Base-by-base conservation (phyloP, 1,140 invertebrate species). In the Drosophila parvula region DNA sequence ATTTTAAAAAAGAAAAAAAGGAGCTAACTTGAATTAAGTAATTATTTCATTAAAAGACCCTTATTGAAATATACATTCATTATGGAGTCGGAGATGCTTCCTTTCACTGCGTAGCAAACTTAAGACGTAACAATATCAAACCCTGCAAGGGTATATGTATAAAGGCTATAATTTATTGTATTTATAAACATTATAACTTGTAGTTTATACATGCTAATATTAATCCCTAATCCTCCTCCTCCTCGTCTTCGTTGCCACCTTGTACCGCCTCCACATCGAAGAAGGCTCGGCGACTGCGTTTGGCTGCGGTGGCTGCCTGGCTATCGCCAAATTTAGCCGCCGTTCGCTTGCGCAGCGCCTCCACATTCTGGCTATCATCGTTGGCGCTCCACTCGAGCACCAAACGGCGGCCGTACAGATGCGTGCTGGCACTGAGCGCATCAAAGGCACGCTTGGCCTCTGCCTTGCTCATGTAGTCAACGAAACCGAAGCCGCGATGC, bases 371-470 rank as follows among this genome's bases (percentile, higher is more conserved):
- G 43, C 96, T 93, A 38, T 95, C 95, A n/a, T 95, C 94, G 41
- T 96, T 94, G 38, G 85, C 75, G 0, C 98, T 98, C 99, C 99
- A 99, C 94, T 99, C 98, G 18, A 99, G 93, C 0, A 99, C 98
- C 73, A 99, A 93, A 43, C 98, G 94, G 79, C 99, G 94, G 5
- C 98, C 98, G 92, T 98, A 99, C 92, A 99, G 96, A 95, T 99
- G 99, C 71, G 99, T 99, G 83, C 98, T 99, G 92, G 98, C 97
- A 79, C 96, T 96, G 0, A 99, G 90, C 0, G 98, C 95, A 74
- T 98, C 96, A 93, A 99, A 98, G 0, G 98, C 98, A 91, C 95
- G 94, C 96, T 99, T 98, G 0, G 99, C 98, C 93, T 99, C 98
- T 74, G 95, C 94, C 89, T 96, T 96, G 0, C 96, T 96, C 45